phyloP scores from a whole-genome alignment of 2,888 invertebrate species.

The Odontothrips loti region DNA sequence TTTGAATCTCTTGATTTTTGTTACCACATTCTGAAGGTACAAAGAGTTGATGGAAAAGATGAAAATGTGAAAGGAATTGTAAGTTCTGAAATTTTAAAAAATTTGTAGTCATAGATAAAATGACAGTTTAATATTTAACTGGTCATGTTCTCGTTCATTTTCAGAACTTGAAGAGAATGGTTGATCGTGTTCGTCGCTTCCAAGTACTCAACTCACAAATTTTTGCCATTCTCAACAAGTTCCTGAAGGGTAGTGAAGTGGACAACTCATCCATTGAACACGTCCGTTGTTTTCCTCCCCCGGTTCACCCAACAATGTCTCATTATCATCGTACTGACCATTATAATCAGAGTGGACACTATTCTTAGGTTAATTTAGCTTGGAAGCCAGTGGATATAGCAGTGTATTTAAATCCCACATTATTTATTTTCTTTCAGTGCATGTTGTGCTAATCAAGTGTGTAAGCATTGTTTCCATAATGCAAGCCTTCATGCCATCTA shows the following conservation, averaged over 20 bases:
- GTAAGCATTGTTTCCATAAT: too few relatives aligned
- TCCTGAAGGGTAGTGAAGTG: slow-evolving; percentile 78
- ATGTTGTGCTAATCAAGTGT: too few relatives aligned
- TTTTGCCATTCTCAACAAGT: slow-evolving; percentile 91
- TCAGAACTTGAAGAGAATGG: slow-evolving; percentile 92
- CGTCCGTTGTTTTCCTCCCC: slow-evolving; percentile 96
- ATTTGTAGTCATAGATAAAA: slow-evolving; percentile 28
- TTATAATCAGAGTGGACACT: slow-evolving; percentile 1
- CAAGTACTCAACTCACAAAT: slow-evolving; percentile 98
- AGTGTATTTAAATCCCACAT: background rate
- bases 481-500: too few relatives aligned
- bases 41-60: slow-evolving; percentile 93
- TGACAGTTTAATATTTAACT: background rate
- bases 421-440: background rate
- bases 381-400: background rate
- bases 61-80: slow-evolving; percentile 93
- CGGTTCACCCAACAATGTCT: slow-evolving; percentile 70
- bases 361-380: background rate
- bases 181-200: slow-evolving; percentile 93
- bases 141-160: slow-evolving; percentile 40
- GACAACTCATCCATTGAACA: slow-evolving; percentile 87
- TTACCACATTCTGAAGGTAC: slow-evolving; percentile 93
- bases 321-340: slow-evolving; percentile 45
- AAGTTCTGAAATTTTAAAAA: slow-evolving; percentile 49
- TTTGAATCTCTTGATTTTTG: slow-evolving; percentile 98